phyloP scores from a whole-genome alignment of 2,797 vertebrate species.

The Lutjanus argentimaculatus region DNA sequence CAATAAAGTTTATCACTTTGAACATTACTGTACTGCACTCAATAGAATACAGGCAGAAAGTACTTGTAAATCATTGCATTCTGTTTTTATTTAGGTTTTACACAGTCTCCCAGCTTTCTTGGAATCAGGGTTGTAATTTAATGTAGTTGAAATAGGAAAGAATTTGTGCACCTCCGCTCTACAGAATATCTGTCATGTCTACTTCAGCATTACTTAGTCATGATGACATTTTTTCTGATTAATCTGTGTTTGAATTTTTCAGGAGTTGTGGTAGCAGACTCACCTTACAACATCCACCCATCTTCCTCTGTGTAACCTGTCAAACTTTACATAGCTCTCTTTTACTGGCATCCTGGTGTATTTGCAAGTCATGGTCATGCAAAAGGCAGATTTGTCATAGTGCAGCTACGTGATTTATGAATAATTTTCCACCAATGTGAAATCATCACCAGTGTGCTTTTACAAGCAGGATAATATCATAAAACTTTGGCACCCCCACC shows the following conservation, averaged over 20 bases:
- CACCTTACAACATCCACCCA: conserved; percentile 3
- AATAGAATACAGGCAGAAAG: too few relatives aligned
- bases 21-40: too few relatives aligned
- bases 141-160: too few relatives aligned
- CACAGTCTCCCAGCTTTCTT: too few relatives aligned
- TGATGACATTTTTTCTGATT: not conserved
- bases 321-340: conserved; percentile 15
- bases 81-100: too few relatives aligned
- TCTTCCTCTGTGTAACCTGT: not conserved
- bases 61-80: too few relatives aligned
- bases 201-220: not conserved
- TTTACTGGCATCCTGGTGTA: conserved; percentile 30
- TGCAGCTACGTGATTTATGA: conserved; percentile 57
- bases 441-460: conserved; percentile 70
- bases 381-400: conserved; percentile 53
- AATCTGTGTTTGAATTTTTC: not conserved
- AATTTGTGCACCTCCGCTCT: too few relatives aligned
- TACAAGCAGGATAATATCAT: conserved; percentile 70
- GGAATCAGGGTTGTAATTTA: too few relatives aligned
- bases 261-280: not conserved
- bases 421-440: conserved; percentile 72
- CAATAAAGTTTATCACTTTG: too few relatives aligned
- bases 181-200: not conserved
- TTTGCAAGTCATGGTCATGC: conserved; percentile 38
- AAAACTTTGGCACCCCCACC: conserved; percentile 47